Base-by-base conservation (phyloP, 2,113 vertebrate genomes). In the Epinephelus lanceolatus region DNA sequence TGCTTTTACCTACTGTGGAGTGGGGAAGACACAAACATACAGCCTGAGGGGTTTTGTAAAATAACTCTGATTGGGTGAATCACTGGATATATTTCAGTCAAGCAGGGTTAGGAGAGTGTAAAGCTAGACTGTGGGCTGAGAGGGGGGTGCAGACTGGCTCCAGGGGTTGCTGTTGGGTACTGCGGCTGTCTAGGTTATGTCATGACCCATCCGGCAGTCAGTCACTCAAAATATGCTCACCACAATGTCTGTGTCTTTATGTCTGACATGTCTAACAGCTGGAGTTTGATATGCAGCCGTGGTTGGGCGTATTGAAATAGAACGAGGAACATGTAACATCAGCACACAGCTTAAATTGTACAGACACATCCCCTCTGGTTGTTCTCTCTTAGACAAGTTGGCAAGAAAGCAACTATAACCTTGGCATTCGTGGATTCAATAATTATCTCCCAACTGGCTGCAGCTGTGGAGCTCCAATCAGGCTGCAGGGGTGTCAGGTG, bases 41-140 rank as follows among this genome's bases (percentile, higher is more conserved):
- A 74, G 76, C 71, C 82, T 40, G 63, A 37, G 55, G 80, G 45
- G 40, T 1, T 72, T 77, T 66, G 51, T 69, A 27, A 72, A 81
- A 80, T 27, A 63, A 71, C 14, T 62, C 25, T 72, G 68, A 85
- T 72, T 56, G 78, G 59, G 21, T 78, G 68, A 82, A 78, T 87
- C 40, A 62, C 27, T 45, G 55, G 71, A 73, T 71, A 65, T 18
- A 13, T 76, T 79, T 73, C 49, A 80, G 69, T 65, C 81, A 83
- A 55, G 9, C 10, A 5, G 59, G 47, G 71, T 71, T 71, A 45
- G 17, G 13, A 42, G 21, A 71, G 49, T 15, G 61, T 19, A 25
- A 55, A 76, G 15, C 13, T 52, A 68, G 62, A 19, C 67, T 67
- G 47, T n/a, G 4, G 23, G 37, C 49, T 30, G n/a, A 63, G 21